phyloP scores from a whole-genome alignment of 2,888 invertebrate species.

The Diadromus collaris region DNA sequence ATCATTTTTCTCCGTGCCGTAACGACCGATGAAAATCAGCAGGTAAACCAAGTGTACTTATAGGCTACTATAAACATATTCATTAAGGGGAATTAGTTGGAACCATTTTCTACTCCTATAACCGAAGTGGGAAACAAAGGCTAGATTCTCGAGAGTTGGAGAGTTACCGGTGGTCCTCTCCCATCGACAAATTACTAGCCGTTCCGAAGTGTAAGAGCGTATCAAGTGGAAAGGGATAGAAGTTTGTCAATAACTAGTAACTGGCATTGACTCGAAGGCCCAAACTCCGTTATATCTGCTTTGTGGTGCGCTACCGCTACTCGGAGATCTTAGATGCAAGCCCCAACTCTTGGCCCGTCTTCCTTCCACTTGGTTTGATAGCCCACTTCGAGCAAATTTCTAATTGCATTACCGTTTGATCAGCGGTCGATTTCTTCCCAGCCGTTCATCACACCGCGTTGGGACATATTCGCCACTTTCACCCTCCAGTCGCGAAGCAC shows the following conservation, averaged over 20 bases:
- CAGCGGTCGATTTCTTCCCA: slow-evolving; percentile 66
- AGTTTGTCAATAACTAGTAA: slow-evolving; percentile 17
- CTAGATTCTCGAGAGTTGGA: slow-evolving; percentile 39
- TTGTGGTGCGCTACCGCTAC: slow-evolving; percentile 49
- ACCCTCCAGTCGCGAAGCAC: neutral
- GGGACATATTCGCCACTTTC: neutral
- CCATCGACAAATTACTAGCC: neutral
- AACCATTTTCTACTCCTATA: slow-evolving; percentile 72
- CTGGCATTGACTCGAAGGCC: neutral
- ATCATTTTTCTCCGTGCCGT: no score
- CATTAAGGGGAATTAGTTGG: slow-evolving; percentile 55
- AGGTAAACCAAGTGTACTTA: slow-evolving; percentile 32
- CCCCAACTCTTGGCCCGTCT: slow-evolving; percentile 32
- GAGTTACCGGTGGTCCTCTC: slow-evolving; percentile 17
- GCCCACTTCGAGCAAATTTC: slow-evolving; percentile 62
- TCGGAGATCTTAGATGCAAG: slow-evolving; percentile 3
- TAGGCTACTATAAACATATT: slow-evolving; percentile 11
- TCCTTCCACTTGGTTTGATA: slow-evolving; percentile 43
- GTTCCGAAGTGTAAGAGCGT: neutral
- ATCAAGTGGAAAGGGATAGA: neutral
- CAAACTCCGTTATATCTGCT: slow-evolving; percentile 25
- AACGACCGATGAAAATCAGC: slow-evolving; percentile 27
- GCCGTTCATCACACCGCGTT: slow-evolving; percentile 3
- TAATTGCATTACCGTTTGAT: slow-evolving; percentile 72
- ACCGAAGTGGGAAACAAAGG: slow-evolving; percentile 74